These are phyloP conservation scores for Cnemophilus loriae DNA, from an alignment of 2,113 vertebrate species.

Conservation along the genomic window DNA sequence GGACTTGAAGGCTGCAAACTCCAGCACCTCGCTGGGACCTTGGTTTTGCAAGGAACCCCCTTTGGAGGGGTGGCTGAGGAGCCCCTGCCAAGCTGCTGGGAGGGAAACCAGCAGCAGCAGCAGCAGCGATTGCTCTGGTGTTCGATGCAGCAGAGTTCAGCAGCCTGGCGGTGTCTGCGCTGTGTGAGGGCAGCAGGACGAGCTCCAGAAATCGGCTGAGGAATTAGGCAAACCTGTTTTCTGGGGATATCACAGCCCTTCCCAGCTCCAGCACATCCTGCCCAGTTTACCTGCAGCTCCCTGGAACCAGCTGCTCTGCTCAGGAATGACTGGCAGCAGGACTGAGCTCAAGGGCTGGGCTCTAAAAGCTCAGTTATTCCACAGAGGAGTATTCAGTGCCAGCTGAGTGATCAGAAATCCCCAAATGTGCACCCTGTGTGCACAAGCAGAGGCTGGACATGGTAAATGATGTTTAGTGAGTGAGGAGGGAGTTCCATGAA, in stretches of 20 bases:
- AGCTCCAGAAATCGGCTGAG: neutral
- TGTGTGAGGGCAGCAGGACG: neutral
- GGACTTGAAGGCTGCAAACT: neutral
- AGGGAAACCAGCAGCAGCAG: neutral
- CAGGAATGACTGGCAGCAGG: neutral
- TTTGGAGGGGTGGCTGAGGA: neutral
- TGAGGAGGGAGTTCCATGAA: neutral
- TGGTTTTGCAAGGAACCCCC: neutral
- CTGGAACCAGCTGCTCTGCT: neutral
- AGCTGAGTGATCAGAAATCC: neutral
- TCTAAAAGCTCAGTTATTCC: neutral
- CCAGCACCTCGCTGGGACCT: neutral
- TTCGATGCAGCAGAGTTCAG: neutral
- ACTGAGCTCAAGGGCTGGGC: neutral
- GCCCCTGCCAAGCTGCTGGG: no score
- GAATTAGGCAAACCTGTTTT: neutral
- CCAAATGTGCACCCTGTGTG: neutral
- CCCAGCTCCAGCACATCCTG: neutral
- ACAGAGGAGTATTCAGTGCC: neutral
- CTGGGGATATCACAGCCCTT: neutral
- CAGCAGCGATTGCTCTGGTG: neutral
- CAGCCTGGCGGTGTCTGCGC: neutral
- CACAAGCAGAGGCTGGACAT: neutral
- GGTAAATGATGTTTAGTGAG: neutral
- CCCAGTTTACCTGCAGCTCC: neutral